Base-by-base conservation (phyloP, 2,113 vertebrate species). In the Datnioides undecimradiatus region DNA sequence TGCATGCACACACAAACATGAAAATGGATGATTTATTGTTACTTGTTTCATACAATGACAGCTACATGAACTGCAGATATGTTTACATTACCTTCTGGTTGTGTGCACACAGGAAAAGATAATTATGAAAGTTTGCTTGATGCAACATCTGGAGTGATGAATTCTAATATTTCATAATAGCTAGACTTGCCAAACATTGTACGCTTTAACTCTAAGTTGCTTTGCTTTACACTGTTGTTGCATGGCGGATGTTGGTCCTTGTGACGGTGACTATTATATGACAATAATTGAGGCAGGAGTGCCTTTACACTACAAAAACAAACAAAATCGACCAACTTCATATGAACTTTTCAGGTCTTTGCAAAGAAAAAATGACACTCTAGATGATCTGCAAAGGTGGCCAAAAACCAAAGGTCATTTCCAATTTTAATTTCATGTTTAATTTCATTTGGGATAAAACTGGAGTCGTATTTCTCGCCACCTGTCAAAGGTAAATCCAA, bases 401-500 rank as follows among this genome's bases (percentile, higher is more conserved):
- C 19, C 73, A 71, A 62, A 54, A 25, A 52, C 14, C 17, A 62
- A 76, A 58, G 34, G 23, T 58, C 3, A 55, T 67, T 49, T 83
- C 11, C 48, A 75, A 72, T n/a, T 55, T 1, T 45, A 63, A 81
- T 81, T 75, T 76, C 5, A 72, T 70, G 62, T 76, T 65, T 80
- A 64, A 76, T 80, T 82, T 76, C 0, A 63, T 65, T 71, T 72
- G 16, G 58, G 12, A 82, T 51, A 27, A 2, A 67, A 21, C 19
- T 29, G 17, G 23, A 64, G 54, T 71, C 16, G 1, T 25, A 73
- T 80, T 70, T 76, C 68, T 77, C 4, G 0, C 67, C 51, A 76
- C 72, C 81, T 80, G 80, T 65, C 73, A 62, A 71, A 78, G 41
- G 41, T 71, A 31, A 73, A 65, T 66, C 58, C 46, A 77, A 52